phyloP scores from a whole-genome alignment of 1,140 invertebrate genomes.

The Onthophagus taurus region DNA sequence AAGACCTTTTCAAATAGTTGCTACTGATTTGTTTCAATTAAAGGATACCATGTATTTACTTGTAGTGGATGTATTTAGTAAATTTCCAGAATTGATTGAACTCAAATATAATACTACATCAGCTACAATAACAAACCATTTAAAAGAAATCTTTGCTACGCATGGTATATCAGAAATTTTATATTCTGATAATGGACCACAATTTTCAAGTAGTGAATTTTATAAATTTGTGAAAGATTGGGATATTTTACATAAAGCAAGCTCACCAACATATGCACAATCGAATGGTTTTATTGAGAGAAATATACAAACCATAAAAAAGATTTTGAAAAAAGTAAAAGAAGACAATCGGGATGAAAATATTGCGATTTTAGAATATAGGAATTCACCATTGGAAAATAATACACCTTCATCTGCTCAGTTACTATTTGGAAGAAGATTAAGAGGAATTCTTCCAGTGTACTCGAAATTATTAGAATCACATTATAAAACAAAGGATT shows the following conservation, averaged over 20 bases:
- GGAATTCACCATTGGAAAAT: constrained; percentile 19
- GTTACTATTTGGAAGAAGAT: constrained; percentile 13
- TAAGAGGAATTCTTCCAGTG: constrained; percentile 10
- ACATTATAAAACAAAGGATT: neutral
- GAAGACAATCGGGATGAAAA: constrained; percentile 20
- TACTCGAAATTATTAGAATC: neutral
- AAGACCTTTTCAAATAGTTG: constrained; percentile 29
- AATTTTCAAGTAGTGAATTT: constrained; percentile 32
- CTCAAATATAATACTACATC: constrained; percentile 8
- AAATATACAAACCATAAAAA: constrained; percentile 27
- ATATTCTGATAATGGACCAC: constrained; percentile 16
- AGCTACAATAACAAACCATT: constrained; percentile 18
- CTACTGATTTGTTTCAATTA: constrained; percentile 25
- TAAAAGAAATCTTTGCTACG: constrained; percentile 32
- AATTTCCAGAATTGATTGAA: constrained; percentile 24
- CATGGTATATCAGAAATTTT: constrained; percentile 33
- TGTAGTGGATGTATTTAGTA: constrained; percentile 32
- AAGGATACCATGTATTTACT: constrained; percentile 23
- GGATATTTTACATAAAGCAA: constrained; percentile 8
- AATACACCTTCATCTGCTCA: constrained; percentile 13
- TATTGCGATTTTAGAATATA: constrained; percentile 22
- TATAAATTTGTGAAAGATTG: constrained; percentile 30
- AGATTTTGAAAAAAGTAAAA: constrained; percentile 24
- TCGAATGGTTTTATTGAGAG: constrained; percentile 39
- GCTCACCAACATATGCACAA: constrained; percentile 22